Evolutionary conservation across 2,113 vertebrate genomes (phyloP), one percentile per base, ranked within the genome.

Genomic region (Vulpes vulpes): DNA sequence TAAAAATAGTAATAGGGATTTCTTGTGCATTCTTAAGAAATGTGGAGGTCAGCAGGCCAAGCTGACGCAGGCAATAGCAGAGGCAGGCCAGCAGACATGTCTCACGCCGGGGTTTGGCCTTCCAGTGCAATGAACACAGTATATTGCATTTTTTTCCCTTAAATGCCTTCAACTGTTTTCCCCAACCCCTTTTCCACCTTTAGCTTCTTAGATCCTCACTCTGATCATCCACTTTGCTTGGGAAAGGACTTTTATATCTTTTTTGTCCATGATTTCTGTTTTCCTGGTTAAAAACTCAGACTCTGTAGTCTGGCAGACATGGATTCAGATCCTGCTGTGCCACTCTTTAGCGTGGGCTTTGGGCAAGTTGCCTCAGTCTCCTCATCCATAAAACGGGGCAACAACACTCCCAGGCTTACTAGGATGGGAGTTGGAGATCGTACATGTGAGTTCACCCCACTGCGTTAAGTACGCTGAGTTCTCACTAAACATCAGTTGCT

Each of bases 101-200:
- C 35, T 55, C 51, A 10, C 7, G 0, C 8, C 1, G 20, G 3
- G 19, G 20, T 38, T 12, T 15, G 20, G 30, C 53, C 32, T 3
- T 20, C 23, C 55, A 22, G 23, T 2, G 11, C 2, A 16, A 2
- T 74, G 17, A 73, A 22, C 27, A 78, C 3, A 3, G 2, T 4
- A 5, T 7, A 22, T 2, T 38, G 64, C 23, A 35, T 5, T 43
- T 35, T 35, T 64, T 15, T 35, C 8, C 30, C 14, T 8, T 17
- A 9, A 25, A 4, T 32, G 53, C 60, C 2, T 4, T 5, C 1
- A 3, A 3, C 69, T 17, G 1, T 53, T 53, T 92, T 38, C 23
- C 23, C 53, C 22, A 49, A 20, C 0, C 5, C 30, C 76, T 1
- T 55, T 27, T 11, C 16, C 22, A 57, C 53, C 10, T 9, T 51